A percentile compares a stretch with the other conserved stretches of the same genome.
Evolutionary conservation across 2,888 invertebrate genomes (phyloP).

Genomic region (Myopa tessellatipennis): DNA sequence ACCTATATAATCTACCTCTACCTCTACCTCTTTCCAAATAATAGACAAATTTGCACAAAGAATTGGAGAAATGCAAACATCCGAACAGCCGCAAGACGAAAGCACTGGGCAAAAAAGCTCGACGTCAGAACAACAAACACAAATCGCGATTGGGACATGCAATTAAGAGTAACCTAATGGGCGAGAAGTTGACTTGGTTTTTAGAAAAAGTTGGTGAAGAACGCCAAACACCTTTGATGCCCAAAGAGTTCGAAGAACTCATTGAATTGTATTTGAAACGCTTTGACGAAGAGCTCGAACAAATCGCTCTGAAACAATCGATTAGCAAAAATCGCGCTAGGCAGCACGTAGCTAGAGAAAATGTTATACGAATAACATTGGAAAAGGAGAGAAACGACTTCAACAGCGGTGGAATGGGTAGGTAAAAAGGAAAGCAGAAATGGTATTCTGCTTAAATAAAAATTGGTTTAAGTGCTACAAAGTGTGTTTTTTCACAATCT

Average conservation of each 20-base stretch:
- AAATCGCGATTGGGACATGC: slow-evolving; percentile 71
- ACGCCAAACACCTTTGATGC: slow-evolving; percentile 70
- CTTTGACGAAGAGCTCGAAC: slow-evolving; percentile 82
- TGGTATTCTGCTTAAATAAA: background rate
- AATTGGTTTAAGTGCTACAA: too few species aligned
- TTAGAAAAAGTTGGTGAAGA: slow-evolving; percentile 73
- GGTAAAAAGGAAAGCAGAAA: slow-evolving; percentile 37
- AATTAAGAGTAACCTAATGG: slow-evolving; percentile 78
- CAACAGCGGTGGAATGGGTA: slow-evolving; percentile 81
- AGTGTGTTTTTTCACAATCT: background rate
- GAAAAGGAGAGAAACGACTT: slow-evolving; percentile 81
- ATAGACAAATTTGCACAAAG: slow-evolving; percentile 69
- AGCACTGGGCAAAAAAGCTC: slow-evolving; percentile 77
- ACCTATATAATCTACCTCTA: too few species aligned
- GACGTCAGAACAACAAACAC: slow-evolving; percentile 69
- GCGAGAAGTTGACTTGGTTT: slow-evolving; percentile 85
- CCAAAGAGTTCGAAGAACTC: slow-evolving; percentile 72
- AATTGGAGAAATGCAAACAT: slow-evolving; percentile 76
- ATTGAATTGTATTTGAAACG: slow-evolving; percentile 70
- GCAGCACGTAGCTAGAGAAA: slow-evolving; percentile 84
- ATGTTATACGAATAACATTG: slow-evolving; percentile 80
- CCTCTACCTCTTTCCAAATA: slow-evolving; percentile 38
- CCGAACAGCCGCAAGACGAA: slow-evolving; percentile 87
- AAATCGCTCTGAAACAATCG: slow-evolving; percentile 82
- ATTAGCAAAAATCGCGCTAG: slow-evolving; percentile 76